These are phyloP conservation scores for Pseudopleuronectes americanus DNA, from an alignment of 2,797 vertebrate species.

Conservation along the genomic window DNA sequence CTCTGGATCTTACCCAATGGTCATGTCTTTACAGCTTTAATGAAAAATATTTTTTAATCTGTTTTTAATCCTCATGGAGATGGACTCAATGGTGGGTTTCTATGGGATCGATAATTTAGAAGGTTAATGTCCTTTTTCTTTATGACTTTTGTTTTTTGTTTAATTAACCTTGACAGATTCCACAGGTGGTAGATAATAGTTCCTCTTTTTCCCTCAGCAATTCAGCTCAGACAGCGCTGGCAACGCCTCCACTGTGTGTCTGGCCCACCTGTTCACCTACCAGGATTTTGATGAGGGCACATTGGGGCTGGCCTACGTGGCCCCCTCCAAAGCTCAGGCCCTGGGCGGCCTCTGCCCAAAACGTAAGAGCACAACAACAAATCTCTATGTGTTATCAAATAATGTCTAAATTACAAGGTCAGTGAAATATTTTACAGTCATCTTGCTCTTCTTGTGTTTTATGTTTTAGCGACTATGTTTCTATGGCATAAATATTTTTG, in stretches of 20 bases:
- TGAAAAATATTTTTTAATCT: too few relatives aligned
- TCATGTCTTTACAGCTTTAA: too few relatives aligned
- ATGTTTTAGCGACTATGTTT: neutral
- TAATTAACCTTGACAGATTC: neutral
- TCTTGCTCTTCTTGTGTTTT: neutral
- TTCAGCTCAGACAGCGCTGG: constrained; percentile 95
- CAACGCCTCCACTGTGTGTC: constrained; percentile 92
- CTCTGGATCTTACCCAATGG: too few relatives aligned
- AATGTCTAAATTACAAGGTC: neutral
- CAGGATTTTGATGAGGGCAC: constrained; percentile 99
- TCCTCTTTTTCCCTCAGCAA: constrained; percentile 84
- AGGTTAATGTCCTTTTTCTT: too few relatives aligned
- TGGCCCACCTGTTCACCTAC: constrained; percentile 98
- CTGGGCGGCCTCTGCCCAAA: constrained; percentile 96
- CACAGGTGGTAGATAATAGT: neutral
- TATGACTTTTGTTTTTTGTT: neutral
- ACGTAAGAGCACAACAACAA: constrained; percentile 78
- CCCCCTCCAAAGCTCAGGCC: constrained; percentile 90
- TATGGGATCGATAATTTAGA: too few relatives aligned
- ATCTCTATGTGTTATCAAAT: neutral
- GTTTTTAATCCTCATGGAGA: too few relatives aligned
- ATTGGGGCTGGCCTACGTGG: constrained; percentile 95
- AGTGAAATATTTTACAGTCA: neutral
- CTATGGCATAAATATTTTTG: neutral
- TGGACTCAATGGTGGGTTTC: too few relatives aligned